Evolutionary conservation across 2,113 vertebrate genomes (phyloP), one percentile per base, ranked within the genome.

Genomic region (Chloebia gouldiae): DNA sequence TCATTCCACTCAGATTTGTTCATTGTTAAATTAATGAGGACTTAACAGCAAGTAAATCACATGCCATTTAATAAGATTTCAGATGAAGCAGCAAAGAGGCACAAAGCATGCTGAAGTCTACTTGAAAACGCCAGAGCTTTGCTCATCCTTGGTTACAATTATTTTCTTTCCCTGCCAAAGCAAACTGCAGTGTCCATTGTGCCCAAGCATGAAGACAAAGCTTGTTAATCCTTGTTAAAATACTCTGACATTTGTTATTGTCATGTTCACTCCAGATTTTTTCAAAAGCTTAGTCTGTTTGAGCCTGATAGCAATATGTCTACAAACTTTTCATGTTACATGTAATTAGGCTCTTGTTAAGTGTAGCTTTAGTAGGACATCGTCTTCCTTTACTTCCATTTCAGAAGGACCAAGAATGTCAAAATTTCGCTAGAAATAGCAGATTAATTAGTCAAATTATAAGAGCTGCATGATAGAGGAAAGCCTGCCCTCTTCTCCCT

Each of bases 11-110:
- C 88, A 61, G 37, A 88, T 93, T 93, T 92, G 89, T 60, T 91
- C 75, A 90, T 94, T 91, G 75, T 93, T 95, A 89, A 84, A 93
- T 81, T 81, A 91, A 95, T 30, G 37, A 89, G 65, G 73, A 68
- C 63, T 92, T 93, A 81, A 81, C 15, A 53, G 78, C 73, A 94
- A 88, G 44, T 44, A 89, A 93, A 79, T 91, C 91, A 87, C 69
- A 50, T 84, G 83, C 50, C 25, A 80, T 86, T 92, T 89, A 91
- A 78, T 87, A 92, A 93, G 73, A 63, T 92, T 97, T 92, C 81
- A 70, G 40, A 89, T 89, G 79, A 89, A 86, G 65, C 18, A 86
- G 57, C n/a, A 49, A 81, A 94, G 83, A 88, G 19, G 35, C 56
- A 90, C 61, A 91, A 85, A 93, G 24, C 21, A 42, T 23, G 16